phyloP scores from a whole-genome alignment of 2,113 vertebrate species.

The Phylloscopus trochilus region DNA sequence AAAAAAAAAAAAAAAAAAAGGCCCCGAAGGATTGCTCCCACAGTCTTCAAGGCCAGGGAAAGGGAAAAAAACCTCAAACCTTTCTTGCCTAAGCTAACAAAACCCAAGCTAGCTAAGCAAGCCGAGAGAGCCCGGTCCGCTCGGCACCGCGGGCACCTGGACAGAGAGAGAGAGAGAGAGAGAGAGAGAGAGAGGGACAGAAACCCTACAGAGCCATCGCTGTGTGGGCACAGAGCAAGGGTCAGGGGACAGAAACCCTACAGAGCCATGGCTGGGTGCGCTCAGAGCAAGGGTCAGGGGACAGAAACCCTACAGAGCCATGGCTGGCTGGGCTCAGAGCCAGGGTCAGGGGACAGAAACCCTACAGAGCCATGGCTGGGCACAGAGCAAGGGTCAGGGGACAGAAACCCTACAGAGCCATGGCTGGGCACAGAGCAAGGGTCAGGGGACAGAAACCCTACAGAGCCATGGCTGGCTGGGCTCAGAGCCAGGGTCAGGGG shows the following conservation, averaged over 20 bases:
- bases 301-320: too few relatives aligned
- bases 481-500: too few relatives aligned
- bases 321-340: too few relatives aligned
- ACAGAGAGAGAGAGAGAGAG: not conserved
- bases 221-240: too few relatives aligned
- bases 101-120: fast-evolving
- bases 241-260: too few relatives aligned
- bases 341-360: fast-evolving
- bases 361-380: too few relatives aligned
- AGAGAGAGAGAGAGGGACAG: not conserved
- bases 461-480: not conserved
- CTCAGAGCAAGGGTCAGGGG: not conserved
- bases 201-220: not conserved
- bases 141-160: fast-evolving
- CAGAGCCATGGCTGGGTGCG: too few relatives aligned
- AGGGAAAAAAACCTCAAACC: fast-evolving
- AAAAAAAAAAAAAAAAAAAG: too few relatives aligned
- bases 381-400: not conserved
- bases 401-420: not conserved
- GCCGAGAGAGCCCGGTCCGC: too few relatives aligned
- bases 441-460: too few relatives aligned
- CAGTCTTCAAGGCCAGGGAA: not conserved
- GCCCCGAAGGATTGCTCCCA: not conserved
- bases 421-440: too few relatives aligned
- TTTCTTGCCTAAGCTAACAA: not conserved